Evolutionary conservation across 2,888 invertebrate species (phyloP).

Genomic region (Andrena flavipes): DNA sequence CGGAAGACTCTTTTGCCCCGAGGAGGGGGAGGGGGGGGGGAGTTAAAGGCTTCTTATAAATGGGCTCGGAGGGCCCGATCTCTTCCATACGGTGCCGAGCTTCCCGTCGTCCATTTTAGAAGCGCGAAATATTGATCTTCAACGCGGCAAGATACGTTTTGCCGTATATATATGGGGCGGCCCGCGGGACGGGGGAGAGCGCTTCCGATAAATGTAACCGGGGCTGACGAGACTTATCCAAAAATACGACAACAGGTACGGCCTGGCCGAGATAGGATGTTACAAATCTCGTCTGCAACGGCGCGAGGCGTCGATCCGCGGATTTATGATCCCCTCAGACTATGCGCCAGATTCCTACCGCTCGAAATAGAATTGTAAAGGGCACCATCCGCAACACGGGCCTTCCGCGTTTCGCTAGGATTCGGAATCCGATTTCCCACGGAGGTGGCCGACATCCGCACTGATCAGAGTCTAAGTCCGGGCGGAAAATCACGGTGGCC

Average conservation of each 20-base stretch:
- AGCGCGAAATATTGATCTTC: slow-evolving; percentile 22
- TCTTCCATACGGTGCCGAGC: not conserved
- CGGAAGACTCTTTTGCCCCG: not conserved
- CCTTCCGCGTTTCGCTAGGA: too few relatives aligned
- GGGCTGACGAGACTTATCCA: not conserved
- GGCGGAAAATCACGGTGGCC: too few relatives aligned
- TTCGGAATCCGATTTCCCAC: not conserved
- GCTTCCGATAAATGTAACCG: slow-evolving; percentile 18
- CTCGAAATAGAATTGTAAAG: not conserved
- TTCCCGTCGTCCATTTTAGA: slow-evolving; percentile 15
- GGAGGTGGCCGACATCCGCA: not conserved
- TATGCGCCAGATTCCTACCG: too few relatives aligned
- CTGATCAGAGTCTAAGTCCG: too few relatives aligned
- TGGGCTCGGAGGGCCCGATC: slow-evolving; percentile 9
- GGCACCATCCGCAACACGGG: not conserved
- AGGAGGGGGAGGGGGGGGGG: too few relatives aligned
- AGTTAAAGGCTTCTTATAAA: slow-evolving; percentile 1
- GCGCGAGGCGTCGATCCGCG: not conserved
- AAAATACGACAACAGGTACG: slow-evolving; percentile 13
- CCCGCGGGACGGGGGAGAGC: not conserved
- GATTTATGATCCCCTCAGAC: not conserved
- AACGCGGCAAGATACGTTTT: slow-evolving; percentile 23
- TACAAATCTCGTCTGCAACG: slow-evolving; percentile 1
- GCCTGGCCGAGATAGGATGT: slow-evolving; percentile 4
- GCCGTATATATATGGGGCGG: not conserved